Percentiles rank a stretch among this genome's conserved stretches.
phyloP scores from a whole-genome alignment of 2,113 vertebrate genomes.

The Limanda limanda region DNA sequence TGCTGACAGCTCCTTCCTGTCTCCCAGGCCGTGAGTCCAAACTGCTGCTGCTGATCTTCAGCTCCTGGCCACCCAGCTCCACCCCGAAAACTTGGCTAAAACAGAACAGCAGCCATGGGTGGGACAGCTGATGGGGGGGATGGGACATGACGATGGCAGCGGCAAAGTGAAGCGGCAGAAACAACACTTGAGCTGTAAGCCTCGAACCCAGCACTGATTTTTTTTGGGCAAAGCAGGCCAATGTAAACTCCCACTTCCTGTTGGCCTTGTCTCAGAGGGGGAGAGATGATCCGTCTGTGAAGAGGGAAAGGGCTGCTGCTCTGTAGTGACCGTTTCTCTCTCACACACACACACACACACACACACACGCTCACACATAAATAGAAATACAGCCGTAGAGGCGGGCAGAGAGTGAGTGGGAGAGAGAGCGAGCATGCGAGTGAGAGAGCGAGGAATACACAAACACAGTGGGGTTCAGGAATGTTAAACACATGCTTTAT shows the following conservation, averaged over 20 bases:
- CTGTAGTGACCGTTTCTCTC: constrained; percentile 70
- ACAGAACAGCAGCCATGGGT: constrained; percentile 66
- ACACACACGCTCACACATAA: constrained; percentile 56
- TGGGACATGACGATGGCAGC: constrained; percentile 49
- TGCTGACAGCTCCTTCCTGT: constrained; percentile 84
- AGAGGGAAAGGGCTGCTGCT: constrained; percentile 72
- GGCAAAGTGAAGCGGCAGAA: constrained; percentile 56
- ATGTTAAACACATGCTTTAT: constrained; percentile 87
- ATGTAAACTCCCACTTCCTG: constrained; percentile 85
- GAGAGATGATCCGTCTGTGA: constrained; percentile 81
- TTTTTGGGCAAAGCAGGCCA: constrained; percentile 79
- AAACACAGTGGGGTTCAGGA: constrained; percentile 81
- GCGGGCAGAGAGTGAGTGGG: constrained; percentile 67
- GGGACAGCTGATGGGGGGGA: constrained; percentile 69
- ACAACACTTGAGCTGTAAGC: constrained; percentile 64
- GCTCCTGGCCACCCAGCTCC: constrained; percentile 68
- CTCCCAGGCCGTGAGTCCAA: constrained; percentile 71
- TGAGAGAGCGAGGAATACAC: constrained; percentile 75
- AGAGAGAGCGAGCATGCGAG: constrained; percentile 55
- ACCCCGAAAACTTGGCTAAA: constrained; percentile 57
- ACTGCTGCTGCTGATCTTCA: constrained; percentile 60
- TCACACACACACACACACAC: constrained; percentile 58
- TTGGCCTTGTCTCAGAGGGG: constrained; percentile 78
- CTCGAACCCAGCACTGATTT: constrained; percentile 57
- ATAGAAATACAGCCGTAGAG: constrained; percentile 74